These are phyloP conservation scores for Apomyelois bistriatella DNA, from an alignment of 2,888 invertebrate genomes.

Conservation along the genomic window DNA sequence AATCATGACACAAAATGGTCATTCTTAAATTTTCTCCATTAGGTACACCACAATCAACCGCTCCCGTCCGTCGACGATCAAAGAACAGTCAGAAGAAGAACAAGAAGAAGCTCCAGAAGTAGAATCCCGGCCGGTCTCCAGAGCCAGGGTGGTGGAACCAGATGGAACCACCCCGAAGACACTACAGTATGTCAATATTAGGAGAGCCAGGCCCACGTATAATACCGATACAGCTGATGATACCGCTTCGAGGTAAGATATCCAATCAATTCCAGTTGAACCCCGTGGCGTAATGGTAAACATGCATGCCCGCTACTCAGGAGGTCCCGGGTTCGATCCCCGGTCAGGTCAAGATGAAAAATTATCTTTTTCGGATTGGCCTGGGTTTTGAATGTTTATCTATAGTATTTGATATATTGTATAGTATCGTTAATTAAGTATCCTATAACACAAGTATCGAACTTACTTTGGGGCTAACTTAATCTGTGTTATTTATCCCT, in stretches of 20 bases:
- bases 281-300: no score
- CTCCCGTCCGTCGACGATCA: conserved; percentile 74
- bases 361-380: no score
- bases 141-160: conserved; percentile 41
- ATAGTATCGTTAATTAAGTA: no score
- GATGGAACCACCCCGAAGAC: conserved; percentile 58
- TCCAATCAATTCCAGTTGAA: background rate
- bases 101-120: conserved; percentile 35
- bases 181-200: conserved; percentile 85
- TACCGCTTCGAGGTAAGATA: conserved; percentile 51
- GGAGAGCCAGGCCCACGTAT: conserved; percentile 80
- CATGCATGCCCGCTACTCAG: no score
- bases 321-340: no score
- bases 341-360: no score
- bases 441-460: no score
- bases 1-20: background rate
- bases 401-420: no score
- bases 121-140: conserved; percentile 28
- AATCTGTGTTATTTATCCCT: no score
- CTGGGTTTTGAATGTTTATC: no score
- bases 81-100: conserved; percentile 35
- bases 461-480: no score
- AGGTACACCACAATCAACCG: conserved; percentile 82
- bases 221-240: conserved; percentile 59
- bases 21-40: background rate